Evolutionary conservation across 2,888 invertebrate genomes (phyloP).

Genomic region (Pogonocherus hispidulus): DNA sequence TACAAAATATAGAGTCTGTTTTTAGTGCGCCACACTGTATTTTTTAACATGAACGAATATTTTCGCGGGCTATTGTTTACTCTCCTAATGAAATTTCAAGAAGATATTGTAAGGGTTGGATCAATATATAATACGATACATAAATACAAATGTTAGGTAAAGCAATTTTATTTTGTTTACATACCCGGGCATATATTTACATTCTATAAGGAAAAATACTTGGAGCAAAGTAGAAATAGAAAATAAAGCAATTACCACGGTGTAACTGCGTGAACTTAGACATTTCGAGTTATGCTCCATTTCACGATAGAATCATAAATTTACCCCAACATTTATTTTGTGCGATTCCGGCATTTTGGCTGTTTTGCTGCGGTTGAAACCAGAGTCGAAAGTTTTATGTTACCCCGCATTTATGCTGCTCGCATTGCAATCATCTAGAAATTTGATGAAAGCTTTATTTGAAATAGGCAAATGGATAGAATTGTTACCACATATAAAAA

Average conservation of each 20-base stretch:
- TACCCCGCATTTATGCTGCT: conserved; percentile 6
- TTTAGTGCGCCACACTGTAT: too few relatives aligned
- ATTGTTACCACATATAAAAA: neutral
- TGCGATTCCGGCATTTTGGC: conserved; percentile 22
- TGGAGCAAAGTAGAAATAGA: neutral
- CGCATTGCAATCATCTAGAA: conserved; percentile 9
- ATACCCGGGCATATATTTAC: too few relatives aligned
- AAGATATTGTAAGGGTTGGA: too few relatives aligned
- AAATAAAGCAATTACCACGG: conserved; percentile 42
- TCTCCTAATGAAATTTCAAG: too few relatives aligned
- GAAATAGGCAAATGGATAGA: neutral
- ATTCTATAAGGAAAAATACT: too few relatives aligned
- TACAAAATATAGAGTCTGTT: too few relatives aligned
- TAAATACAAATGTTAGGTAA: too few relatives aligned
- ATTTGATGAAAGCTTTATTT: neutral
- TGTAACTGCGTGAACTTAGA: conserved; percentile 44
- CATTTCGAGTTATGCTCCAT: conserved; percentile 51
- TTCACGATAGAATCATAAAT: conserved; percentile 52
- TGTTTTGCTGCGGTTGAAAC: conserved; percentile 21
- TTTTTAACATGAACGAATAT: too few relatives aligned
- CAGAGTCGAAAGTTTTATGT: conserved; percentile 10
- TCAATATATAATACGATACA: too few relatives aligned
- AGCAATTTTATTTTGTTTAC: too few relatives aligned
- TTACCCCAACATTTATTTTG: conserved; percentile 19
- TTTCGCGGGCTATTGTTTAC: too few relatives aligned